Conservation (phyloP, 2,797 vertebrate genomes). For the Dendrocincla tyrannina region DNA sequence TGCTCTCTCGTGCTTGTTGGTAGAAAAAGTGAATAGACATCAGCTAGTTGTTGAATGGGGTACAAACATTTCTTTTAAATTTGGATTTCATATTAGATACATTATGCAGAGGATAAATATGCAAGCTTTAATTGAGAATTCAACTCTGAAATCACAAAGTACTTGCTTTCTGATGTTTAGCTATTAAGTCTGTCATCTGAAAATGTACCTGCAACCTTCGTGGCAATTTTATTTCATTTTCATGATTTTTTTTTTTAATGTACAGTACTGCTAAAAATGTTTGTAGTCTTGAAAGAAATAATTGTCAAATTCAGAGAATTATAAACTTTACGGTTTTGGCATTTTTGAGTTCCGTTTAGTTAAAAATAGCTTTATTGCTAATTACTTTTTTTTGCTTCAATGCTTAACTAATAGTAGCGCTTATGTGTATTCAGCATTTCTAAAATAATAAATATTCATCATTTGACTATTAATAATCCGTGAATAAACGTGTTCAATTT, state of each 20-base stretch:
- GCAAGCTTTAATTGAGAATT: constrained; percentile 44
- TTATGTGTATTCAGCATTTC: constrained; percentile 1
- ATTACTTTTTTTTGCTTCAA: constrained; percentile 19
- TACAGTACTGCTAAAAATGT: neutral
- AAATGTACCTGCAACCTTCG: constrained; percentile 1
- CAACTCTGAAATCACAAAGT: constrained; percentile 51
- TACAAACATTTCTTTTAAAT: constrained; percentile 49
- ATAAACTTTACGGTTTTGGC: neutral
- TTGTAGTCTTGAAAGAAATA: neutral
- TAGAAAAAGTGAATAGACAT: neutral
- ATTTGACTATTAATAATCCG: constrained; percentile 48
- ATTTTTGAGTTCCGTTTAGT: neutral
- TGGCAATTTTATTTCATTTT: neutral
- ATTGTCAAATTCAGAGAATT: neutral
- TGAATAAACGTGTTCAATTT: constrained; percentile 45
- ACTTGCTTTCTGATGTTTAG: constrained; percentile 52
- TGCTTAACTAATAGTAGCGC: constrained; percentile 29
- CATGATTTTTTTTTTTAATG: neutral
- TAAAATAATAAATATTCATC: constrained; percentile 57
- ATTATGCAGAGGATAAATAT: constrained; percentile 54
- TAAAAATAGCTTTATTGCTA: neutral
- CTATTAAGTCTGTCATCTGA: constrained; percentile 58
- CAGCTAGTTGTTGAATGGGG: neutral
- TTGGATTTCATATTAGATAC: constrained; percentile 60
- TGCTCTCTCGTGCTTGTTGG: neutral